phyloP scores from a whole-genome alignment of 2,797 vertebrate species.

The Delichon dasypus region DNA sequence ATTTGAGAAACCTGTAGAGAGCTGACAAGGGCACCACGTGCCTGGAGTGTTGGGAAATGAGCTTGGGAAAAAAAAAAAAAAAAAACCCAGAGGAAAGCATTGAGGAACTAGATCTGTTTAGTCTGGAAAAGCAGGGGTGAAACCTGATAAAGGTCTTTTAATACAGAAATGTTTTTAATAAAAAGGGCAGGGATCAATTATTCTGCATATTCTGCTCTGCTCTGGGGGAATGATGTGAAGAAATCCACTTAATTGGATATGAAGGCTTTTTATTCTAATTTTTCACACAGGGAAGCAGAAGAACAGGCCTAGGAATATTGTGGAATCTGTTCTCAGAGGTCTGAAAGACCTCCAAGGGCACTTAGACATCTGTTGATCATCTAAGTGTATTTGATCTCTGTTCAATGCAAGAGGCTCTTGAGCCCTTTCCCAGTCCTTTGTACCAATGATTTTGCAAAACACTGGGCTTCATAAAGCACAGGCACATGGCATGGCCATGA shows the following conservation, averaged over 20 bases:
- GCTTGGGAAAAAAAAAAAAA: background rate
- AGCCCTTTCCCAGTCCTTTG: conserved; percentile 11
- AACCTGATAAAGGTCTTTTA: conserved; percentile 21
- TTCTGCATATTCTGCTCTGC: background rate
- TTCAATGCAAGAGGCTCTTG: conserved; percentile 10
- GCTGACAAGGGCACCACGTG: background rate
- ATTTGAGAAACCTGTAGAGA: background rate
- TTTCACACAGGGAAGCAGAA: conserved; percentile 6
- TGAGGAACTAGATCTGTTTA: conserved; percentile 33
- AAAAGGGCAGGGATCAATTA: conserved; percentile 46
- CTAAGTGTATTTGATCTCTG: conserved; percentile 26
- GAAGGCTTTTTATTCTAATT: conserved; percentile 13
- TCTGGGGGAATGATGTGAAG: conserved; percentile 8
- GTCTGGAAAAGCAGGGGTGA: conserved; percentile 27
- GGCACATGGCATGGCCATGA: background rate
- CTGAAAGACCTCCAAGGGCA: background rate
- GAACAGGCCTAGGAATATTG: background rate
- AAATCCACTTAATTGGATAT: conserved; percentile 23
- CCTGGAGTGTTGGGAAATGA: background rate
- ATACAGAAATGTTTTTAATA: conserved; percentile 27
- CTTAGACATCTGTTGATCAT: conserved; percentile 44
- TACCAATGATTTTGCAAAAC: background rate
- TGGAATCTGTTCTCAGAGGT: conserved; percentile 3
- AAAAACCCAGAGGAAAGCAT: background rate
- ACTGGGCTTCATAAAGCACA: background rate